Conservation (phyloP, 2,888 invertebrate genomes). For the Hypomecis punctinalis region DNA sequence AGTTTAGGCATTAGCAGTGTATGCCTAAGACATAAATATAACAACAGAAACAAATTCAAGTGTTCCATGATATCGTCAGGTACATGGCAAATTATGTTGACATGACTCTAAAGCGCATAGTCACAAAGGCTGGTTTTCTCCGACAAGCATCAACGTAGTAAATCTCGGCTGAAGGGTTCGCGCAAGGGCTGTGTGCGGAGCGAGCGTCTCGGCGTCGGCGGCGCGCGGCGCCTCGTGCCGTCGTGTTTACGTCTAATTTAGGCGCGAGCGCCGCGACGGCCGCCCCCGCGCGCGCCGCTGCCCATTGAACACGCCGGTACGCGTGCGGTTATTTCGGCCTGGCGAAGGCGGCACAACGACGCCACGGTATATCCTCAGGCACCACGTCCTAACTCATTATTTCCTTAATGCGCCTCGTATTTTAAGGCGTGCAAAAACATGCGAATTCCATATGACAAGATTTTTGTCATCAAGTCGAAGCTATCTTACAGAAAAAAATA, state of each 20-base stretch:
- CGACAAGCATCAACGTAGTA: constrained; percentile 12
- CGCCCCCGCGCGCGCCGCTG: constrained; percentile 68
- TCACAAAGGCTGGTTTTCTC: background rate
- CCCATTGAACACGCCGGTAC: constrained; percentile 79
- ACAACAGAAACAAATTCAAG: no score
- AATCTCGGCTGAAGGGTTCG: constrained; percentile 12
- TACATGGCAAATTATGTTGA: no score
- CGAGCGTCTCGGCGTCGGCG: constrained; percentile 59
- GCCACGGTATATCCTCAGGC: constrained; percentile 60
- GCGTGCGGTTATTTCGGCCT: constrained; percentile 80
- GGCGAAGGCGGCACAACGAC: constrained; percentile 66
- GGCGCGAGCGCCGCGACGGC: constrained; percentile 82
- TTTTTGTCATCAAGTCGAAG: no score
- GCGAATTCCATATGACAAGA: no score
- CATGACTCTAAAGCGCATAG: no score
- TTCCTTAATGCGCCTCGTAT: constrained; percentile 16
- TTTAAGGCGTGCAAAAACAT: no score
- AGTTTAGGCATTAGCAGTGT: no score
- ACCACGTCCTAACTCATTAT: constrained; percentile 19
- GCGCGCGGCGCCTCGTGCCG: constrained; percentile 76
- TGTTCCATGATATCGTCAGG: no score
- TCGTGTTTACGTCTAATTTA: constrained; percentile 84
- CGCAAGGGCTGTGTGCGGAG: constrained; percentile 26
- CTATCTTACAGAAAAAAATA: no score
- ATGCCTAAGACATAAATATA: no score